Evolutionary conservation across 2,797 vertebrate species (phyloP), one percentile per base, ranked within the genome.

Genomic region (Danio jaintianensis): DNA sequence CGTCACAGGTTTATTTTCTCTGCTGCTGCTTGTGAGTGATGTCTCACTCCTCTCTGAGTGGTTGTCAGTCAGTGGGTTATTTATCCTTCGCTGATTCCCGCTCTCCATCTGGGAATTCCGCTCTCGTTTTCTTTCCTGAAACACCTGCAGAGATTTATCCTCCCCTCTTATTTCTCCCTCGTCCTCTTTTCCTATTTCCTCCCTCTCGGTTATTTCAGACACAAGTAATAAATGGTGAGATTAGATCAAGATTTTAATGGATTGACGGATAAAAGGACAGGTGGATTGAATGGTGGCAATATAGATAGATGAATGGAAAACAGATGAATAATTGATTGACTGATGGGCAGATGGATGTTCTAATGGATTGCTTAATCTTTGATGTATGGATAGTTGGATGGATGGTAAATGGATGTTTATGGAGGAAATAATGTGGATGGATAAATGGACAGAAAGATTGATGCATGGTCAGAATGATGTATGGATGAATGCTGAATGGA

Each of bases 1-100:
- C n/a, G 45, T 87, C 86, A 84, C 83, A 72, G 74, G 82, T 90
- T 90, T 88, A 90, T 90, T 90, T 87, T 79, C 84, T 85, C 68
- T 82, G 15, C 59, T 43, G 74, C 64, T 78, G 70, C 61, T 48
- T 53, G 62, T 87, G 84, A 90, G 86, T 87, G 89, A 91, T 86
- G 73, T 88, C 88, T 87, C 86, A 45, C 15, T 87, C 79, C 82
- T 90, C 82, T 73, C 42, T 12, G 84, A 87, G 86, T 83, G 74
- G 72, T 84, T 75, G 88, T 90, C 91, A 89, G 69, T 90, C 90
- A 87, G 53, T 62, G 66, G n/a, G 38, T 53, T 4, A 40, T 88
- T 88, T 38, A 71, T 76, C 50, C 53, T 66, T 22, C 36, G 58
- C 61, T 83, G 20, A 47, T 58, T 82, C 52, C 29, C 4, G 2